These are phyloP conservation scores for Montipora cactus DNA, from an alignment of 64 coral and sea anemone genomes.

Conservation along the genomic window DNA sequence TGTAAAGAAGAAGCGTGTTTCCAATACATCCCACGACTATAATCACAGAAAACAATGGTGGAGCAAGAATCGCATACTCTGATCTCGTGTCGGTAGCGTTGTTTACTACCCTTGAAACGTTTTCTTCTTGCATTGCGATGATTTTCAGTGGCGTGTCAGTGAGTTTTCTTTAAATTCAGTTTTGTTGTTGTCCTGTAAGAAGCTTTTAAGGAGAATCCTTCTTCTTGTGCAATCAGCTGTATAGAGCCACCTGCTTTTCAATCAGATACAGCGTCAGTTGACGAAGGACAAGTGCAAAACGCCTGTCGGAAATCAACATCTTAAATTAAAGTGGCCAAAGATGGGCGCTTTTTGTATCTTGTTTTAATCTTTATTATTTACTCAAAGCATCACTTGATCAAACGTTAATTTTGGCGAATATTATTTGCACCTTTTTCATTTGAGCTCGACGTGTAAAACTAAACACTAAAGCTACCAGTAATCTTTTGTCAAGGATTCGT, in stretches of 20 bases:
- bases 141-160: not conserved
- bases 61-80: not conserved
- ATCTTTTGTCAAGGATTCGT: too few species aligned
- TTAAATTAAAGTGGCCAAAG: not conserved
- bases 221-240: conserved; percentile 8
- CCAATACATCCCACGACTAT: conserved; percentile 66
- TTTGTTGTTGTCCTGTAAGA: not conserved
- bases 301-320: not conserved
- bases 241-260: conserved; percentile 27
- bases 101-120: not conserved
- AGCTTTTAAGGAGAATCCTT: not conserved
- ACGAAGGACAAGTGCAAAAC: not conserved
- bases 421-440: too few species aligned
- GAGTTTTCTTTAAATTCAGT: too few species aligned
- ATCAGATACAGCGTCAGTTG: not conserved
- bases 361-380: not conserved
- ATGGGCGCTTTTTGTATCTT: not conserved
- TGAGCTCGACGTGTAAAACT: too few species aligned
- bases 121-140: not conserved
- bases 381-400: not conserved
- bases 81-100: not conserved
- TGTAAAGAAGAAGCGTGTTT: conserved; percentile 70
- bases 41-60: conserved; percentile 61
- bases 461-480: too few species aligned
- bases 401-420: not conserved